phyloP scores from a whole-genome alignment of 2,113 vertebrate genomes.

The Coturnix japonica region DNA sequence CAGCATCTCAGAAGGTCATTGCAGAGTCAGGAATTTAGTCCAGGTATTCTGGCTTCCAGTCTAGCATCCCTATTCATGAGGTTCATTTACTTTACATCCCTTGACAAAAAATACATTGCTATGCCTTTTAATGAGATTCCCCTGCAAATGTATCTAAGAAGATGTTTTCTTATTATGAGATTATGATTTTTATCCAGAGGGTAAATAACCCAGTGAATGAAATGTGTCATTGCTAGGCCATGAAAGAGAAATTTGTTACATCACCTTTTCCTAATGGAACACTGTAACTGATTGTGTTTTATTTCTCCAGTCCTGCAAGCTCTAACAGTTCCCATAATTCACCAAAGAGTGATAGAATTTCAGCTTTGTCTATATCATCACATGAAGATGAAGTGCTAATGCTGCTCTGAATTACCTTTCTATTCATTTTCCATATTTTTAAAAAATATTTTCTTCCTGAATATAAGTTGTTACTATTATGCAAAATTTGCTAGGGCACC shows the following conservation, averaged over 20 bases:
- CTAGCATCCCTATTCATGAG: not conserved
- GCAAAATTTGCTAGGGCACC: not conserved
- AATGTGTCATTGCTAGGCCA: slow-evolving; percentile 73
- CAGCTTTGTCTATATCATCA: slow-evolving; percentile 43
- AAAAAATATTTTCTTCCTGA: slow-evolving; percentile 44
- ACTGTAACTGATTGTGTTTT: slow-evolving; percentile 53
- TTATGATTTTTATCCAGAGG: slow-evolving; percentile 67
- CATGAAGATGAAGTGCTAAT: slow-evolving; percentile 42
- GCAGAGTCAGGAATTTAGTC: not conserved
- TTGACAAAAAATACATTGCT: not conserved
- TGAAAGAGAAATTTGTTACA: slow-evolving; percentile 74
- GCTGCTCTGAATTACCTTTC: slow-evolving; percentile 40
- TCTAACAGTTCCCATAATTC: slow-evolving; percentile 60
- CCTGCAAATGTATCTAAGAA: slow-evolving; percentile 6
- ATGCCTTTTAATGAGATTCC: slow-evolving; percentile 51
- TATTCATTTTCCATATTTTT: slow-evolving; percentile 56
- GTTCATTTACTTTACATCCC: not conserved
- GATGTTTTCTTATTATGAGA: slow-evolving; percentile 60
- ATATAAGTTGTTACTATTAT: slow-evolving; percentile 53
- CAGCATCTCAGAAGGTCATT: not conserved
- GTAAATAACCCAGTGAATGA: slow-evolving; percentile 76
- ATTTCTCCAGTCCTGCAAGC: slow-evolving; percentile 41
- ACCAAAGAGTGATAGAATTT: slow-evolving; percentile 36
- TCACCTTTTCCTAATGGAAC: slow-evolving; percentile 77
- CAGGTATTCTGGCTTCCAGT: not conserved